Evolutionary conservation across 2,888 invertebrate species (phyloP).

Genomic region (Drosophila demipolita): DNA sequence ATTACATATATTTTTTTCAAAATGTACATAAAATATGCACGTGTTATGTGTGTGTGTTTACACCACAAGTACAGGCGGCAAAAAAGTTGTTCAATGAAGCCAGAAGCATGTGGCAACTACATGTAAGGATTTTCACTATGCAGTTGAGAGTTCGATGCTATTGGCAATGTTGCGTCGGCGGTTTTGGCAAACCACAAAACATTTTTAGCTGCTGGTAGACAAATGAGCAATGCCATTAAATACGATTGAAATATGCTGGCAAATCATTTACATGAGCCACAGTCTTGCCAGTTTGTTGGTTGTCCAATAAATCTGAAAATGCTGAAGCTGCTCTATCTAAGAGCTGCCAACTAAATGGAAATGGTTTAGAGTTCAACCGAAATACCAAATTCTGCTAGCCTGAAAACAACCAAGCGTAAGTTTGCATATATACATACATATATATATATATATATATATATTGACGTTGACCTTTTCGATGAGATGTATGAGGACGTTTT

Average conservation of each 20-base stretch:
- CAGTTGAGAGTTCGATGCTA: slow-evolving; percentile 20
- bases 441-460: neutral
- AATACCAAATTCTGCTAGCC: slow-evolving; percentile 11
- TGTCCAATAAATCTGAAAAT: slow-evolving; percentile 61
- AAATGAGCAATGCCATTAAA: slow-evolving; percentile 73
- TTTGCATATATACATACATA: slow-evolving; percentile 15
- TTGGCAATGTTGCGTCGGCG: slow-evolving; percentile 33
- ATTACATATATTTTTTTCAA: slow-evolving; percentile 11
- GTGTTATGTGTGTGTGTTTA: slow-evolving; percentile 42
- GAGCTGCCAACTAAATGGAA: slow-evolving; percentile 44
- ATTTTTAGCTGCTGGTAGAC: slow-evolving; percentile 60
- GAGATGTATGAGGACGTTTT: neutral
- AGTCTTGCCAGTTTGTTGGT: slow-evolving; percentile 20
- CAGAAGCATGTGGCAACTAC: neutral
- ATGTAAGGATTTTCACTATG: slow-evolving; percentile 6
- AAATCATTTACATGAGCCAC: slow-evolving; percentile 63
- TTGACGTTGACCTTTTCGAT: slow-evolving; percentile 17
- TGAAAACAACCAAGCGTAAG: neutral
- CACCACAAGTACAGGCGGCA: slow-evolving; percentile 47
- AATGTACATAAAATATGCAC: slow-evolving; percentile 25
- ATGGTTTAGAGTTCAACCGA: slow-evolving; percentile 12
- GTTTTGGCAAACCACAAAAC: slow-evolving; percentile 38
- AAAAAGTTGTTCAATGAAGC: slow-evolving; percentile 31
- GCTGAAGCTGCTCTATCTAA: slow-evolving; percentile 41
- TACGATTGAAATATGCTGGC: slow-evolving; percentile 73